phyloP scores from a whole-genome alignment of 30 jellyfish, hydroid and myxozoan species.

The Nemopilema nomurai region DNA sequence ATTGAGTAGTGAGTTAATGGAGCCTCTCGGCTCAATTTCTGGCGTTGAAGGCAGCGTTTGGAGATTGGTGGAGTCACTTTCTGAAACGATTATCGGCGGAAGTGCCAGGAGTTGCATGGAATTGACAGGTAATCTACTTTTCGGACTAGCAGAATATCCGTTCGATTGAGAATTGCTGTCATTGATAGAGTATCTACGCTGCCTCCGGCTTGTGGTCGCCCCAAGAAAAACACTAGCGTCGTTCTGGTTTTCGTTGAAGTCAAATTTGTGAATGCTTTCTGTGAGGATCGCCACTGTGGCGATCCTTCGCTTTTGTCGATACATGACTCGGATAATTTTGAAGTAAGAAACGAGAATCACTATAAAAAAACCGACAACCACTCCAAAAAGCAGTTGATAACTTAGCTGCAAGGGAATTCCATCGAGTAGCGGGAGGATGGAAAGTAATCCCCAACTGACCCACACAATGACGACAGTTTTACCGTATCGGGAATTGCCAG shows the following conservation, averaged over 20 bases:
- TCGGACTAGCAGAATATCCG: neutral
- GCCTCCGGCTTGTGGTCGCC: neutral
- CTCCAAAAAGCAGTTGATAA: neutral
- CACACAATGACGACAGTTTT: slow-evolving; percentile 5
- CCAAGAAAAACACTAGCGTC: neutral
- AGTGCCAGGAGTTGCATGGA: neutral
- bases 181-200: neutral
- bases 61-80: neutral
- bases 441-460: slow-evolving; percentile 19
- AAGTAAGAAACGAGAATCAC: slow-evolving; percentile 11
- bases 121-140: neutral
- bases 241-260: neutral
- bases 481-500: slow-evolving; percentile 12
- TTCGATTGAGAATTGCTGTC: neutral
- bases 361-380: neutral
- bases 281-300: neutral
- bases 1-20: neutral
- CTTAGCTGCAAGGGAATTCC: neutral
- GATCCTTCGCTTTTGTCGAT: slow-evolving; percentile 15
- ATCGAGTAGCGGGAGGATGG: slow-evolving; percentile 11
- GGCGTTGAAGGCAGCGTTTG: neutral
- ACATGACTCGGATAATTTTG: slow-evolving; percentile 6
- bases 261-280: neutral
- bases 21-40: neutral
- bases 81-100: neutral